phyloP scores from a whole-genome alignment of 2,888 invertebrate species.

The Amphipyra tragopoginis region DNA sequence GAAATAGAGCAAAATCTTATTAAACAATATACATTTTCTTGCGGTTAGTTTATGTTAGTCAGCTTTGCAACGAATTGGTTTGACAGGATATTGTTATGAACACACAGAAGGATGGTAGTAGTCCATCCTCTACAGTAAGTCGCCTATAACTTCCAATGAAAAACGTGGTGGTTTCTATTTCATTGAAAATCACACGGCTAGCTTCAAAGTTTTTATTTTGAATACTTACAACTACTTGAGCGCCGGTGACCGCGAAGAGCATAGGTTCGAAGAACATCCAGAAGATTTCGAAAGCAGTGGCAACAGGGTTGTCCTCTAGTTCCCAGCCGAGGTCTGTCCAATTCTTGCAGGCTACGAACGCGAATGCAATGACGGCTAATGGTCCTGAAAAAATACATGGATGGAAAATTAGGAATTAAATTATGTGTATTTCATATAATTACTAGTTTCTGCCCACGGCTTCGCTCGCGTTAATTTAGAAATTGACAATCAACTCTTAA shows the following conservation, averaged over 20 bases:
- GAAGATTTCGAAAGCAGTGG: slow-evolving; percentile 96
- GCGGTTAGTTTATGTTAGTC: slow-evolving; percentile 1
- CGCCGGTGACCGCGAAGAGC: slow-evolving; percentile 97
- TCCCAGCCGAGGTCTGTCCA: slow-evolving; percentile 97
- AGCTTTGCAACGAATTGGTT: not conserved
- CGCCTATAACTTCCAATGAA: no score
- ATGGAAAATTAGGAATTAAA: no score
- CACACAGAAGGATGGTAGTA: no score
- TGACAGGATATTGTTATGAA: no score
- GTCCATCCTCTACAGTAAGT: no score
- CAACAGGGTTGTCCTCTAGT: slow-evolving; percentile 96
- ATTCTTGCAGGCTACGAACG: slow-evolving; percentile 94
- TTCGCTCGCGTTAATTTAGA: no score
- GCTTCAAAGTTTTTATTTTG: not conserved
- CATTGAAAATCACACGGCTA: no score
- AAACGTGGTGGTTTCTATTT: no score
- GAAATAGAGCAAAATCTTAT: no score
- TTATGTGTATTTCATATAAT: no score
- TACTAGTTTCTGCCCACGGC: no score
- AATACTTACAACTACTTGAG: slow-evolving; percentile 93
- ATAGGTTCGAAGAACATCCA: slow-evolving; percentile 99
- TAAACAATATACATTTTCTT: not conserved
- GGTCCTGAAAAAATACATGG: slow-evolving; percentile 90
- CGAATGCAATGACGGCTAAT: slow-evolving; percentile 94
- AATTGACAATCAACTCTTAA: no score